Evolutionary conservation across 2,113 vertebrate genomes (phyloP).

Genomic region (Cynoglossus semilaevis): DNA sequence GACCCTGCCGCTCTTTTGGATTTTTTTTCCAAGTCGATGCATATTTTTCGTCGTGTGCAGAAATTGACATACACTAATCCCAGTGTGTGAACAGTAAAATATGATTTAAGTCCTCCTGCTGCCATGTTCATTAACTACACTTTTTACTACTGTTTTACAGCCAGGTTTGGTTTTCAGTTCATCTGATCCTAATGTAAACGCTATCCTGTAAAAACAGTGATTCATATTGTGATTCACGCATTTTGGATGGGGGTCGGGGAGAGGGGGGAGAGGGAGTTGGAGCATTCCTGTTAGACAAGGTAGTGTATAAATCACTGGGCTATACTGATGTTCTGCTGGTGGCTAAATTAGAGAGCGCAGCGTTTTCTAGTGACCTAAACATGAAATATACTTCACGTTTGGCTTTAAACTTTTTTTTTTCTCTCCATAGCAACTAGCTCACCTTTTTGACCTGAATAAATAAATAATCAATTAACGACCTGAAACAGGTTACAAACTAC

Average conservation of each 20-base stretch:
- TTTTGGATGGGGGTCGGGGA: constrained; percentile 53
- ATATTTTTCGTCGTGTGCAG: constrained; percentile 11
- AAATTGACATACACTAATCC: not conserved
- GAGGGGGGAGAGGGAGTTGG: constrained; percentile 42
- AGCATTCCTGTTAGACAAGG: constrained; percentile 66
- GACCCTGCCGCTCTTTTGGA: constrained; percentile 16
- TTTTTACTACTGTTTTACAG: not conserved
- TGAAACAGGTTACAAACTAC: not conserved
- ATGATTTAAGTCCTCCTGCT: not conserved
- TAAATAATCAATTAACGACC: constrained; percentile 14
- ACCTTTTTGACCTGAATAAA: constrained; percentile 24
- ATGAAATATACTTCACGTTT: constrained; percentile 32
- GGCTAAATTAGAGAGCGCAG: constrained; percentile 65
- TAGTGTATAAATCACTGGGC: constrained; percentile 64
- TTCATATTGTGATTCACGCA: constrained; percentile 48
- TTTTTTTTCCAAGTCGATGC: not conserved
- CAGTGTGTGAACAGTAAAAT: not conserved
- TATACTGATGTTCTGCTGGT: constrained; percentile 50
- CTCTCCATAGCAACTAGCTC: constrained; percentile 32
- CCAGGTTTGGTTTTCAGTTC: not conserved
- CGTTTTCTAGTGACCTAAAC: constrained; percentile 49
- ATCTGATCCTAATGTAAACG: constrained; percentile 12
- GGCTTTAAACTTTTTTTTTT: not conserved
- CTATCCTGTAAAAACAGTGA: constrained; percentile 43
- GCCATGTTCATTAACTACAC: not conserved